Conservation (phyloP, 2,797 vertebrate genomes). For the Dipus sagitta region DNA sequence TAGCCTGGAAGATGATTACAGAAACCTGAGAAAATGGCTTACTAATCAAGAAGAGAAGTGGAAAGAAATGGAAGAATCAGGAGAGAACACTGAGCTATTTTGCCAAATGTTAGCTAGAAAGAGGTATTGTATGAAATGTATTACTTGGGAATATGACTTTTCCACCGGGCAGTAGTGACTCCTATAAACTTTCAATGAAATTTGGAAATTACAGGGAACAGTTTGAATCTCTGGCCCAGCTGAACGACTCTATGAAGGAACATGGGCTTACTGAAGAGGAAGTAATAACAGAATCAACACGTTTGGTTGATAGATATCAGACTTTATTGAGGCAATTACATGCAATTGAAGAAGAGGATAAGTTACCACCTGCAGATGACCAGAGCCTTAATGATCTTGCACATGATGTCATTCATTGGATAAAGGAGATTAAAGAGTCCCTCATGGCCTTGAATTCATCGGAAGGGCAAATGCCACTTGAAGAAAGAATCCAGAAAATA, state of each 20-base stretch:
- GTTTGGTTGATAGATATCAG: constrained; percentile 89
- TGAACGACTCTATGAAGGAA: constrained; percentile 88
- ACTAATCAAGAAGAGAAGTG: constrained; percentile 89
- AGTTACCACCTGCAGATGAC: constrained; percentile 84
- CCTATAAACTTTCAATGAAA: constrained; percentile 49
- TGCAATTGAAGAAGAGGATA: constrained; percentile 77
- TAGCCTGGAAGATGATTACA: constrained; percentile 91
- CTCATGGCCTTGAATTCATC: constrained; percentile 84
- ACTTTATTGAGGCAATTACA: constrained; percentile 84
- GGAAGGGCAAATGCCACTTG: constrained; percentile 85
- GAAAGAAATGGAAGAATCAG: constrained; percentile 82
- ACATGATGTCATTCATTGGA: constrained; percentile 86
- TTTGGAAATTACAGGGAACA: constrained; percentile 86
- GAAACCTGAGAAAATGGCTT: constrained; percentile 91
- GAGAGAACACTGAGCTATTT: constrained; percentile 82
- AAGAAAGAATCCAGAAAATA: constrained; percentile 88
- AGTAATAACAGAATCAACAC: constrained; percentile 88
- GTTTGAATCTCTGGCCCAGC: constrained; percentile 88
- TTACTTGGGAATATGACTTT: not conserved
- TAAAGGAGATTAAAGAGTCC: constrained; percentile 87
- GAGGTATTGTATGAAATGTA: constrained; percentile 87
- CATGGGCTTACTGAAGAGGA: constrained; percentile 90
- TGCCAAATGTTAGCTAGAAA: constrained; percentile 89
- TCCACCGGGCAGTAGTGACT: not conserved
- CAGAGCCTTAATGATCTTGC: constrained; percentile 87